Base-by-base conservation (phyloP, 2,888 invertebrate genomes). In the Xestoiulus laeticollis region DNA sequence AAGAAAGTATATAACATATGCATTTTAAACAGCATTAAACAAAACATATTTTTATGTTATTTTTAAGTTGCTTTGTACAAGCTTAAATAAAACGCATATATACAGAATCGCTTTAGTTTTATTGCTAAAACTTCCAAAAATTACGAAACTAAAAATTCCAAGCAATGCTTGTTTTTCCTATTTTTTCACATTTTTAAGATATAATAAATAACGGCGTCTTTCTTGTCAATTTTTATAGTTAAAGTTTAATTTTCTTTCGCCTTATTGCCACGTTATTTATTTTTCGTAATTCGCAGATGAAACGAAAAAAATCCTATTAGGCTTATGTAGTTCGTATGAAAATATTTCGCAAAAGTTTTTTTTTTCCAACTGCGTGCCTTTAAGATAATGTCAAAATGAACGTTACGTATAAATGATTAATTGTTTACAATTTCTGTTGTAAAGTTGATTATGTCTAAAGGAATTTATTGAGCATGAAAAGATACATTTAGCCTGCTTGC, bases 401-500 rank as follows among this genome's bases (percentile, higher is more conserved):
- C 53, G 53, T 86, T 86, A 53, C 53, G 48, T 53, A 86, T 86
- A 86, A 86, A 86, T 86, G 86, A 86, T 44, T 86, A 86, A 86
- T 53, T 86, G 86, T 26, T n/a, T 53, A 86, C 86, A 53, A 86
- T 86, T 86, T 86, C 86, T 86, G 86, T 32, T 86, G 86, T 86
- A 86, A 86, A 86, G 86, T 86, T 86, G 86, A 86, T 86, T 86
- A 86, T 78, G 26, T 86, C 86, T 86, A 53, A 43, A 86, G 86
- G 86, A 86, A 86, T 86, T 86, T 86, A 86, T 86, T 86, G 86
- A 86, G 86, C 86, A 86, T 86, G 86, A 86, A 86, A 86, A 86
- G 44, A 53, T 53, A 53, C 86, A 86, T 86, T 86, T 86, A 86
- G 86, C 16, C 30, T 53, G 53, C 86, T 26, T 32, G 53, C 44